A percentile compares a stretch with the other conserved stretches of the same genome.
phyloP scores from a whole-genome alignment of 2,113 vertebrate genomes.

The Lepisosteus osseus region DNA sequence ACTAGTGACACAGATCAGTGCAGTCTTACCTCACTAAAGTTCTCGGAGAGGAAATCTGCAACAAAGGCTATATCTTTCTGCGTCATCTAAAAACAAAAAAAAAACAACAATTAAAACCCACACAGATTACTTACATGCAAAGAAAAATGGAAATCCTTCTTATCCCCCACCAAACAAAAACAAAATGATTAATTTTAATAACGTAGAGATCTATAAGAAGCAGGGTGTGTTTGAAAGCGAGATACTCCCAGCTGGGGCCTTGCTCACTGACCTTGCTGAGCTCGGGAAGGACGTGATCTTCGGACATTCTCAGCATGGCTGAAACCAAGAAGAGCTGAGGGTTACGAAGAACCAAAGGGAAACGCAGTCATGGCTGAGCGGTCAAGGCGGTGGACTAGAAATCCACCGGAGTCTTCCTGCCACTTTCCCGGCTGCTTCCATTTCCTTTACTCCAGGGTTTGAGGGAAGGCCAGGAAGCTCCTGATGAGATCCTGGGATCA shows the following conservation, averaged over 20 bases:
- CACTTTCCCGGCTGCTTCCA: no score
- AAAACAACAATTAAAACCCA: neutral
- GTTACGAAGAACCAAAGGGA: neutral
- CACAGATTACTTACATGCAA: no score
- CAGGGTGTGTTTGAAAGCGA: no score
- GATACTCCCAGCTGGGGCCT: neutral
- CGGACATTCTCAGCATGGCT: slow-evolving; percentile 98
- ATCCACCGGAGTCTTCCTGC: no score
- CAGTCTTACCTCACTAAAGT: slow-evolving; percentile 88
- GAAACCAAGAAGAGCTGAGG: neutral
- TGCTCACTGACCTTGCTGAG: slow-evolving; percentile 83
- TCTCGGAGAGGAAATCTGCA: slow-evolving; percentile 96
- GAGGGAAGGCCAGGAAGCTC: no score
- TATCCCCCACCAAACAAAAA: no score
- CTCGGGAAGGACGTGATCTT: slow-evolving; percentile 93
- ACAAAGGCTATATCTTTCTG: slow-evolving; percentile 97
- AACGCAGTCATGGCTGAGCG: neutral
- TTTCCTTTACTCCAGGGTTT: no score
- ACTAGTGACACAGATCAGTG: neutral
- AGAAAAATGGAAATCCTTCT: no score
- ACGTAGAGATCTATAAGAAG: no score
- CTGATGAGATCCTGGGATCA: no score
- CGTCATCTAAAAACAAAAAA: slow-evolving; percentile 77
- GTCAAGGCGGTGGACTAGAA: neutral
- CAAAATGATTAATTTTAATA: no score